Evolutionary conservation across 2,113 vertebrate species (phyloP).

Genomic region (Erythrolamprus reginae): DNA sequence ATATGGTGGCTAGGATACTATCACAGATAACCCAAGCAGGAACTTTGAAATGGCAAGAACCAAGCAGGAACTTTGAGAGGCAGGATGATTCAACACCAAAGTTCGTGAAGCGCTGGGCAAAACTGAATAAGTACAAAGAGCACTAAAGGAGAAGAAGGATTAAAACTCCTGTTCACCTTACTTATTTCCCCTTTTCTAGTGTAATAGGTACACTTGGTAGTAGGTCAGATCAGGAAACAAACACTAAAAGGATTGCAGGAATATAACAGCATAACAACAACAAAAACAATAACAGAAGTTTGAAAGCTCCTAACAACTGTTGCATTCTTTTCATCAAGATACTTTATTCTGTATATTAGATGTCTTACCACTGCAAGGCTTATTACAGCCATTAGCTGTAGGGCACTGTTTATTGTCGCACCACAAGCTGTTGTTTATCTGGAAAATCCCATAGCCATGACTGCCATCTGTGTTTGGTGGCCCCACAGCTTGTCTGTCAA

Average conservation of each 20-base stretch:
- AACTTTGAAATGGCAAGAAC: background rate
- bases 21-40: background rate
- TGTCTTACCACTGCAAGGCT: background rate
- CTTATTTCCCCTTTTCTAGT: background rate
- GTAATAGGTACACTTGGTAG: background rate
- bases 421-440: constrained; percentile 6
- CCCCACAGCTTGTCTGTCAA: background rate
- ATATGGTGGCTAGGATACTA: background rate
- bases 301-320: background rate
- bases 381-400: background rate
- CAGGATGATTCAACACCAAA: background rate
- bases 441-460: background rate
- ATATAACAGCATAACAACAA: background rate
- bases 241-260: background rate
- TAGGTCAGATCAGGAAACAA: background rate
- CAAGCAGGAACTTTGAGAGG: too few species aligned
- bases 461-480: background rate
- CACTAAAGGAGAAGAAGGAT: background rate
- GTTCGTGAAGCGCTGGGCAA: rapidly evolving
- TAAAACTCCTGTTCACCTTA: background rate
- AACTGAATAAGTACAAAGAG: background rate
- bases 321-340: background rate
- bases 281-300: background rate
- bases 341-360: too few species aligned
- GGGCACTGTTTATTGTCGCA: background rate